Base-by-base conservation (phyloP, 2,113 vertebrate genomes). In the Solea solea region DNA sequence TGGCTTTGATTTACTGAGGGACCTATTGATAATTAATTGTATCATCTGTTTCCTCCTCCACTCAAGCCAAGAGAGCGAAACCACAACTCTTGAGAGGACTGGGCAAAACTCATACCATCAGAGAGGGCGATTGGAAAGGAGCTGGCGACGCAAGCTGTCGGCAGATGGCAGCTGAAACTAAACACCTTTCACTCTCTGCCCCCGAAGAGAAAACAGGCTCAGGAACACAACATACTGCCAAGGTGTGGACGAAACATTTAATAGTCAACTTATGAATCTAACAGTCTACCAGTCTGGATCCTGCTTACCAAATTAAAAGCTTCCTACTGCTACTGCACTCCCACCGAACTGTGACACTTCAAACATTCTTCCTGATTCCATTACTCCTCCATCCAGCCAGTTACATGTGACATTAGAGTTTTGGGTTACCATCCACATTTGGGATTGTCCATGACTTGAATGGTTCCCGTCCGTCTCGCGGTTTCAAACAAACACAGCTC, bases 21-120 rank as follows among this genome's bases (percentile, higher is more conserved):
- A 91, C 84, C 87, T 93, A 94, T 94, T 89, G 94, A 94, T 94
- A 94, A 94, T 94, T 94, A 92, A 94, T 94, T 88, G 91, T 89
- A 92, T 94, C 94, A 94, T 94, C 94, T 94, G 94, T 91, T 93
- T 93, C 88, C 89, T 90, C 90, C 85, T 86, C 74, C 73, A 21
- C 74, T 81, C 84, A 80, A 83, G 93, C 93, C 93, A 94, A 93
- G 85, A 90, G 12, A 91, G 82, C 81, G 65, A 91, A 91, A 93
- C 87, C 85, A 77, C 86, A 83, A 91, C 90, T 91, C 88, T 81
- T 91, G 90, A 89, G 90, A 87, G 77, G 88, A 87, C 87, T 71
- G 85, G 76, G 82, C 87, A 85, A 76, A 90, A 84, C 89, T 87
- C 78, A 71, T 83, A 71, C 74, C 86, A 81, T 84, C 83, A 86